Percentiles rank a stretch among this genome's conserved stretches.
These are phyloP conservation scores for Catocala sponsa DNA, from an alignment of 2,888 invertebrate species.

Conservation along the genomic window DNA sequence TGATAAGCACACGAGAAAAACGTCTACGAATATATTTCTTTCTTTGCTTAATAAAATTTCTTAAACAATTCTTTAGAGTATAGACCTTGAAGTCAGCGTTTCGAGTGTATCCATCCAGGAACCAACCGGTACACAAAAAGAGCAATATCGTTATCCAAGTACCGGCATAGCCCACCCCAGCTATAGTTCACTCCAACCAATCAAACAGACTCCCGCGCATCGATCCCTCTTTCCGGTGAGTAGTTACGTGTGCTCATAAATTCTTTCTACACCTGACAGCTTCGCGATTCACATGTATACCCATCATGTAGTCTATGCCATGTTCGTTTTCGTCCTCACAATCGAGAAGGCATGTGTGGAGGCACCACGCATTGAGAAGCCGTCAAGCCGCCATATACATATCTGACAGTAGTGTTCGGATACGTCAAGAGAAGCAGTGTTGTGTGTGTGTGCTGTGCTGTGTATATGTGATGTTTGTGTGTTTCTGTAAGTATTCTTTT, in stretches of 20 bases:
- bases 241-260: constrained; percentile 78
- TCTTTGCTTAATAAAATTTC: too few relatives aligned
- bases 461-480: constrained; percentile 59
- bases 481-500: constrained; percentile 55
- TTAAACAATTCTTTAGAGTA: too few relatives aligned
- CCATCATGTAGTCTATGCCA: constrained; percentile 65
- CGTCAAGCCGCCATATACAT: constrained; percentile 65
- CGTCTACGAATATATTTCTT: too few relatives aligned
- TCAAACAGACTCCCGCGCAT: constrained; percentile 52
- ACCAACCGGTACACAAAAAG: too few relatives aligned
- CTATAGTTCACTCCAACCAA: constrained; percentile 36
- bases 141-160: too few relatives aligned
- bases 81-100: too few relatives aligned
- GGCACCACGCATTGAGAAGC: constrained; percentile 68
- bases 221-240: constrained; percentile 76
- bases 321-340: constrained; percentile 61
- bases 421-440: constrained; percentile 38
- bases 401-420: constrained; percentile 60
- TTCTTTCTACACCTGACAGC: constrained; percentile 85
- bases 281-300: constrained; percentile 74
- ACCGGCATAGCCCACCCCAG: constrained; percentile 43
- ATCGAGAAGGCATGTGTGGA: constrained; percentile 62
- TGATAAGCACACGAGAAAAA: too few relatives aligned
- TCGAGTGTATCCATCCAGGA: too few relatives aligned
- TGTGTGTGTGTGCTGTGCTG: constrained; percentile 51